These are phyloP conservation scores for Falcunculus frontatus DNA, from an alignment of 2,113 vertebrate genomes.

Conservation along the genomic window DNA sequence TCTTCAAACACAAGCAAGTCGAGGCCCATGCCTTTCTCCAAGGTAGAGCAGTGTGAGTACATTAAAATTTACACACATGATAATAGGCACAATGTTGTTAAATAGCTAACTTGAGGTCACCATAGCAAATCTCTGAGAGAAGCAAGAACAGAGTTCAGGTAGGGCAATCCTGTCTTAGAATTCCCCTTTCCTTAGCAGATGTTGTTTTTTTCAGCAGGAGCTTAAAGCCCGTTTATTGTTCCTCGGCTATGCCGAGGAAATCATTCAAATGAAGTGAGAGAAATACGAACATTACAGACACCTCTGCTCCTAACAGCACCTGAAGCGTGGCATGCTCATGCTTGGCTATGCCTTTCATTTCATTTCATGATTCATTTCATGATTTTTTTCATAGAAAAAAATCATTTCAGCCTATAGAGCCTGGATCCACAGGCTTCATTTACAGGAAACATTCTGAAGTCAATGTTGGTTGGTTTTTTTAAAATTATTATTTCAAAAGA, in stretches of 20 bases:
- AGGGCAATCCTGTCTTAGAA: not conserved
- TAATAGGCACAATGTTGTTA: not conserved
- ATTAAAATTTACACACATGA: not conserved
- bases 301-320: not conserved
- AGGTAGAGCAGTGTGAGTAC: not conserved
- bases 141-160: not conserved
- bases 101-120: not conserved
- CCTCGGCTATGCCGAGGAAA: not conserved
- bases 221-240: not conserved
- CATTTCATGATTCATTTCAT: too few species aligned
- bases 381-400: too few species aligned
- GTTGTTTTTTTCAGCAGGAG: not conserved
- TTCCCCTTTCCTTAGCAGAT: not conserved
- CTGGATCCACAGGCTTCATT: not conserved
- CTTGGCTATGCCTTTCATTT: not conserved
- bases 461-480: too few species aligned
- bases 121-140: not conserved
- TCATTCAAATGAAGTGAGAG: not conserved
- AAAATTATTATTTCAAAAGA: not conserved
- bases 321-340: not conserved
- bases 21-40: not conserved
- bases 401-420: not conserved
- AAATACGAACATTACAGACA: not conserved
- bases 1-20: not conserved
- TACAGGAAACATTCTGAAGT: not conserved